Evolutionary conservation across 2,797 vertebrate species (phyloP).

Genomic region (Danionella dracula): DNA sequence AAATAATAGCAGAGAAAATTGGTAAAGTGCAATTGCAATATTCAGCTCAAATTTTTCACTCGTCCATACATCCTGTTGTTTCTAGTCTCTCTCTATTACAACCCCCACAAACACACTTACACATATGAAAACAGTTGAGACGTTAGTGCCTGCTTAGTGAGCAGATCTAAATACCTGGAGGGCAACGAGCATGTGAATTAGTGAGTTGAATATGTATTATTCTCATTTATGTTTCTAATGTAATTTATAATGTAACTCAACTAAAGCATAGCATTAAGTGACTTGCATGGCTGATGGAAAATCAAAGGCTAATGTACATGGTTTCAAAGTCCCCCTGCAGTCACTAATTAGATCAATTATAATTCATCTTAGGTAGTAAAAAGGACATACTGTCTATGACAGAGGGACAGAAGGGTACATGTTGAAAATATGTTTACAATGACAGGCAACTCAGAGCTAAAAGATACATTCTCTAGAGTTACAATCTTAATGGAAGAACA

Average conservation of each 20-base stretch:
- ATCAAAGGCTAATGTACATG: background rate
- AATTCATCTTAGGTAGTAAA: background rate
- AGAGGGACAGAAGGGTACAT: too few species aligned
- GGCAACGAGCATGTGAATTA: background rate
- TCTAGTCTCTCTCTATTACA: too few species aligned
- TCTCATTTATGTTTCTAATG: background rate
- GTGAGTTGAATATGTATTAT: conserved; percentile 9
- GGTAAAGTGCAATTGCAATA: background rate
- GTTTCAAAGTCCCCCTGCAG: background rate
- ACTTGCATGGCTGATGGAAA: background rate
- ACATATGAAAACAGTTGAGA: background rate
- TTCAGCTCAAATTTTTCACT: background rate
- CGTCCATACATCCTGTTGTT: too few species aligned
- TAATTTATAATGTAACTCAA: background rate
- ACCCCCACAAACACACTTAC: background rate
- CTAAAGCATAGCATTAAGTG: background rate
- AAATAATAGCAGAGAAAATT: background rate
- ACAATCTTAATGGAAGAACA: too few species aligned
- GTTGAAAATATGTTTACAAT: too few species aligned
- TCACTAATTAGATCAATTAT: background rate
- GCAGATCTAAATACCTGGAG: background rate
- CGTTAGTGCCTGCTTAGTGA: background rate
- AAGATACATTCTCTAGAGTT: too few species aligned
- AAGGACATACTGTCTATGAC: background rate
- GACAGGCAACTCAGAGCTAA: too few species aligned